Percentiles rank a stretch among this genome's conserved stretches.
phyloP scores from a whole-genome alignment of 2,797 vertebrate genomes.

The Gila robusta region DNA sequence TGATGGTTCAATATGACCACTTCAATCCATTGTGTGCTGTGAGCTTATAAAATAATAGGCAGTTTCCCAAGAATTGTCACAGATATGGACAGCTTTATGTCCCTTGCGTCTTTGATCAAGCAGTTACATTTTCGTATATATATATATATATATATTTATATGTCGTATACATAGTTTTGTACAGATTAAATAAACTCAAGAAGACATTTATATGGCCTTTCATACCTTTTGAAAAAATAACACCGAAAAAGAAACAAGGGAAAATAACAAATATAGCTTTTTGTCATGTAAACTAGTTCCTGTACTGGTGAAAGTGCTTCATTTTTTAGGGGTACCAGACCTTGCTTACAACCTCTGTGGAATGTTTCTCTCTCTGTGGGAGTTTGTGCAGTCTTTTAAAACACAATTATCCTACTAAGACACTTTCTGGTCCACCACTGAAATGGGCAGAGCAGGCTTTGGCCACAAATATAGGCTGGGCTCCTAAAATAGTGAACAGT shows the following conservation, averaged over 20 bases:
- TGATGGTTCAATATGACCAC: slow-evolving; percentile 46
- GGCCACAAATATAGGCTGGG: slow-evolving; percentile 44
- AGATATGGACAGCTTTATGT: slow-evolving; percentile 44
- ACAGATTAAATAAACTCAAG: slow-evolving; percentile 71
- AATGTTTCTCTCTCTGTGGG: slow-evolving; percentile 68
- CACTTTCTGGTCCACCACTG: slow-evolving; percentile 47
- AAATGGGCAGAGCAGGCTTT: slow-evolving; percentile 49
- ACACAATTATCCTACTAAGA: slow-evolving; percentile 36
- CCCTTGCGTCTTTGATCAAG: slow-evolving; percentile 46
- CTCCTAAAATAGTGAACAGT: slow-evolving; percentile 33
- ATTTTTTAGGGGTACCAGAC: slow-evolving; percentile 62
- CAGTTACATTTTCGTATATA: slow-evolving; percentile 65
- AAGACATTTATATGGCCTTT: slow-evolving; percentile 67
- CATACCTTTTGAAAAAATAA: slow-evolving; percentile 54
- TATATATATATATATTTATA: slow-evolving; percentile 62
- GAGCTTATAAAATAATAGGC: slow-evolving; percentile 51
- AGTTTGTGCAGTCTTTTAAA: slow-evolving; percentile 47
- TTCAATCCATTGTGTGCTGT: slow-evolving; percentile 54
- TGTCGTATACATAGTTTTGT: slow-evolving; percentile 72
- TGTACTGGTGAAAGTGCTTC: slow-evolving; percentile 77
- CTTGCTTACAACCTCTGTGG: slow-evolving; percentile 65
- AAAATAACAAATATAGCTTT: slow-evolving; percentile 56
- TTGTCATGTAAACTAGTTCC: slow-evolving; percentile 68
- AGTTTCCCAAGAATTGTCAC: slow-evolving; percentile 57
- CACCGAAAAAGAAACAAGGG: slow-evolving; percentile 38